These are phyloP conservation scores for Cryptotis parvus DNA, from an alignment of 2,113 vertebrate genomes.

Conservation along the genomic window DNA sequence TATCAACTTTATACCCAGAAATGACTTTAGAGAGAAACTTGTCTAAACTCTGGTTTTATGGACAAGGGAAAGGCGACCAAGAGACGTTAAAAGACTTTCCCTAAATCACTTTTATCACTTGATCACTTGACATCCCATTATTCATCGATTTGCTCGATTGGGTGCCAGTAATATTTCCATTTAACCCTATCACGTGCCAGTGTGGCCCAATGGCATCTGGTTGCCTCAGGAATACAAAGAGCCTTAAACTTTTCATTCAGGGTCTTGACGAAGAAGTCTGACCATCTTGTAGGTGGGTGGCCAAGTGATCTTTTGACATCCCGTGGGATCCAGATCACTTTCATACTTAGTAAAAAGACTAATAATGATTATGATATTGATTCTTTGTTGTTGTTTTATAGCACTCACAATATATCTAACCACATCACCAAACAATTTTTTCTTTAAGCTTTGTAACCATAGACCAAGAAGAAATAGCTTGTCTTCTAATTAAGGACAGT, in stretches of 20 bases:
- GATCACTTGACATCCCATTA: no score
- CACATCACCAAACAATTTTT: background rate
- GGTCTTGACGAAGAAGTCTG: no score
- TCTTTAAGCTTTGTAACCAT: background rate
- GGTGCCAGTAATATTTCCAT: no score
- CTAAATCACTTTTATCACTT: no score
- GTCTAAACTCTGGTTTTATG: background rate
- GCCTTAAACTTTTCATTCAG: no score
- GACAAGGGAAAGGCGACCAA: background rate
- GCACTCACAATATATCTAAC: background rate
- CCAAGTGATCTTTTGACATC: no score
- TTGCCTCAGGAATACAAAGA: no score
- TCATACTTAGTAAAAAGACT: background rate
- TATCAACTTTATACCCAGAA: background rate
- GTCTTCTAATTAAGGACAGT: background rate
- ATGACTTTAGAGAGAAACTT: background rate
- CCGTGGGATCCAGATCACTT: background rate
- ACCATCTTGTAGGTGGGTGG: no score
- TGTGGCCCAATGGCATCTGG: no score
- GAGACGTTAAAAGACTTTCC: no score
- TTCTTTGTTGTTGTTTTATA: background rate
- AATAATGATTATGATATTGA: constrained; percentile 5
- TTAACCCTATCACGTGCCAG: no score
- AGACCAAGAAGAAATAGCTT: background rate
- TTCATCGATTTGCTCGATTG: no score